Percentiles rank a stretch among this genome's conserved stretches.
Conservation (phyloP, 2,888 invertebrate species). For the Amphimallon solstitiale region DNA sequence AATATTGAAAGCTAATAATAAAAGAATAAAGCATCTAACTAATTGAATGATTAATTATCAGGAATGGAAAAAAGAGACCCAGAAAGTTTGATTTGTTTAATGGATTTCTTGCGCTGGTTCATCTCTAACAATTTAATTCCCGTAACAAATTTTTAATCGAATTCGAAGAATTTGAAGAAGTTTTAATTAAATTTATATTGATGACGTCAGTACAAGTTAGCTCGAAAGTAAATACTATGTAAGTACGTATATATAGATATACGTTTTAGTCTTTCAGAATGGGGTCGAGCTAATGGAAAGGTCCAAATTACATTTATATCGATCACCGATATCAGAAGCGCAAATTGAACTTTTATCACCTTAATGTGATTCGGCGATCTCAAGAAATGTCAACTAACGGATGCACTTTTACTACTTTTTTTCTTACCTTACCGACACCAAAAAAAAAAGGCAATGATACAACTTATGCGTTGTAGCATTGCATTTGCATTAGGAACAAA, state of each 20-base stretch:
- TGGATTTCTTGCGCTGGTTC: background rate
- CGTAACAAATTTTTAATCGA: background rate
- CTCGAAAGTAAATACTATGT: background rate
- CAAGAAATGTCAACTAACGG: background rate
- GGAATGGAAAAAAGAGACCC: no score
- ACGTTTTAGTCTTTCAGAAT: background rate
- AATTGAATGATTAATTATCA: no score
- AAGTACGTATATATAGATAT: no score
- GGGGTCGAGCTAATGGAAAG: constrained; percentile 22
- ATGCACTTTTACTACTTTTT: no score
- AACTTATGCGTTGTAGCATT: no score
- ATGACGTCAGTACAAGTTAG: background rate
- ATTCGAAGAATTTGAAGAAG: background rate
- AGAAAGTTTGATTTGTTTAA: background rate
- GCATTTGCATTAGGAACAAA: no score
- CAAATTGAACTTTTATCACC: constrained; percentile 25
- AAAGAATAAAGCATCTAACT: no score
- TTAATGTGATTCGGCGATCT: constrained; percentile 5
- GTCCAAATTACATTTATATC: constrained; percentile 28
- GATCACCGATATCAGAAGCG: constrained; percentile 18
- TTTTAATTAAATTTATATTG: no score
- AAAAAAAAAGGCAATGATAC: no score
- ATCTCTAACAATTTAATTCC: background rate
- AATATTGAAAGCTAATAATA: no score
- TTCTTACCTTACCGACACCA: no score